These are phyloP conservation scores for Coreius guichenoti DNA, from an alignment of 2,797 vertebrate genomes.

Conservation along the genomic window DNA sequence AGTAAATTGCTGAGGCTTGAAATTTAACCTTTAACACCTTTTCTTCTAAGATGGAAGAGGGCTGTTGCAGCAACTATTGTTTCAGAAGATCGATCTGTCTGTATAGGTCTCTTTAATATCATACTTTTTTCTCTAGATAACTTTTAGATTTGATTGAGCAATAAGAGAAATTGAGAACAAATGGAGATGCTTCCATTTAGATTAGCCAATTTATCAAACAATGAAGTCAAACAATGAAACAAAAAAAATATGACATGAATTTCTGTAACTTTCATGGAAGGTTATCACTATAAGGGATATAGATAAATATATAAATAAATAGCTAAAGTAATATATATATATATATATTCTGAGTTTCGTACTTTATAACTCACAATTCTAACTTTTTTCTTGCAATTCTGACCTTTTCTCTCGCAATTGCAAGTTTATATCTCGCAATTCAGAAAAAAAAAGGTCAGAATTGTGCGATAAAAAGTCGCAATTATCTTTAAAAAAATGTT, in stretches of 20 bases:
- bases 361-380: too few relatives aligned
- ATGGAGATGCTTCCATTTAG: not conserved
- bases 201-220: not conserved
- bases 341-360: too few relatives aligned
- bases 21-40: not conserved
- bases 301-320: not conserved
- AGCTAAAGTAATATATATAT: too few relatives aligned
- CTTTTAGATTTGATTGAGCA: not conserved
- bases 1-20: not conserved
- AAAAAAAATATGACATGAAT: not conserved
- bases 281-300: not conserved
- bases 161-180: not conserved
- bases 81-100: slow-evolving; percentile 3
- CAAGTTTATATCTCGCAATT: too few relatives aligned
- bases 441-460: not conserved
- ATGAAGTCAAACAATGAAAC: not conserved
- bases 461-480: not conserved
- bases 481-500: not conserved
- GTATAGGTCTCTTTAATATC: not conserved
- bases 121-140: not conserved
- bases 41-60: not conserved
- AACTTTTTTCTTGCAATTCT: too few relatives aligned
- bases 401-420: not conserved
- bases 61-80: not conserved
- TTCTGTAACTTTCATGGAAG: not conserved